A percentile compares a stretch with the other conserved stretches of the same genome.
Evolutionary conservation across 2,797 vertebrate species (phyloP).

Genomic region (Hydrophis major): DNA sequence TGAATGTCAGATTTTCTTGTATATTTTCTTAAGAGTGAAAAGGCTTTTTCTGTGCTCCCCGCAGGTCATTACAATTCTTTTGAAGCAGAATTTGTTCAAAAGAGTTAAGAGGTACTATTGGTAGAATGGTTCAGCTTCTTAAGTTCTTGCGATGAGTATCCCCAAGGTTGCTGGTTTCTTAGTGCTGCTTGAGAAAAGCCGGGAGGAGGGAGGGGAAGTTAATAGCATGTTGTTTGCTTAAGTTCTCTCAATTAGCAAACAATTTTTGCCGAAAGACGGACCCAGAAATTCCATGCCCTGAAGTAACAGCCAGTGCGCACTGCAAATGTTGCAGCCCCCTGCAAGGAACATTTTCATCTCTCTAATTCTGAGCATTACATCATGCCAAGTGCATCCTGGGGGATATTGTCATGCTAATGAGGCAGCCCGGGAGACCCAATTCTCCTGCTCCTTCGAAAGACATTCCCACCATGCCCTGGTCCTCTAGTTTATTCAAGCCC

Average conservation of each 20-base stretch:
- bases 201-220: conserved; percentile 36
- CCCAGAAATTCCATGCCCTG: conserved; percentile 53
- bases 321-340: conserved; percentile 75
- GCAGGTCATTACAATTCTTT: neutral
- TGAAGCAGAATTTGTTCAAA: neutral
- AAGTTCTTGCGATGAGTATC: neutral
- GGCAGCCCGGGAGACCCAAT: conserved; percentile 64
- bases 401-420: conserved; percentile 86
- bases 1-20: neutral
- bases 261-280: conserved; percentile 52
- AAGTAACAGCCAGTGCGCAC: conserved; percentile 69
- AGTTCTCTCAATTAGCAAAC: conserved; percentile 69
- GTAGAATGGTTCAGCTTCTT: neutral
- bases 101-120: neutral
- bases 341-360: conserved; percentile 61
- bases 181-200: neutral
- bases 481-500: conserved; percentile 61
- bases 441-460: conserved; percentile 60
- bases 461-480: conserved; percentile 71
- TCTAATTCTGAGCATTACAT: conserved; percentile 64
- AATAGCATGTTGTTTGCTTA: conserved; percentile 56
- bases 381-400: conserved; percentile 76
- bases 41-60: neutral
- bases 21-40: neutral
- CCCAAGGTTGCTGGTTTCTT: conserved; percentile 32